A percentile compares a stretch with the other conserved stretches of the same genome.
Evolutionary conservation across 2,888 invertebrate species (phyloP).

Genomic region (Polydrusus tereticollis): DNA sequence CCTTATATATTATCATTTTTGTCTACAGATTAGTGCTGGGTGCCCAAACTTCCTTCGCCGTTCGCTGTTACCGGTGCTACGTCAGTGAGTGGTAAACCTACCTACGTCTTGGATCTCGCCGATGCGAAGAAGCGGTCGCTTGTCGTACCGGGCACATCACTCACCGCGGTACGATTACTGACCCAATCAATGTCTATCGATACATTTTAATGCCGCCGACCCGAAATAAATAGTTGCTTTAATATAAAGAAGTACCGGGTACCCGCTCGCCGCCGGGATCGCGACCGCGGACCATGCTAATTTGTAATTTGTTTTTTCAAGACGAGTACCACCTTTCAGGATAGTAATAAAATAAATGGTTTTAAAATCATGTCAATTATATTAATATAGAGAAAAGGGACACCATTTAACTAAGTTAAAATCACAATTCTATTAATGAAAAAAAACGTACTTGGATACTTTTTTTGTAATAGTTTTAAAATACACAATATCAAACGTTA

Average conservation of each 20-base stretch:
- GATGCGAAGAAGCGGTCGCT: conserved; percentile 45
- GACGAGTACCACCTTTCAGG: conserved; percentile 26
- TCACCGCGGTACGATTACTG: conserved; percentile 56
- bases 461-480: no score
- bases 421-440: no score
- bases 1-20: no score
- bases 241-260: conserved; percentile 40
- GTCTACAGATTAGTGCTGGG: no score
- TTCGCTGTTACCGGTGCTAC: conserved; percentile 36
- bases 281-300: conserved; percentile 34
- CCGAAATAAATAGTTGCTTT: conserved; percentile 50
- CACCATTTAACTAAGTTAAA: no score
- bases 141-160: conserved; percentile 51
- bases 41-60: no score
- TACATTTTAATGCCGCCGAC: conserved; percentile 50
- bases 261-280: conserved; percentile 34
- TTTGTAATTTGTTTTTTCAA: conserved; percentile 39
- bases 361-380: no score
- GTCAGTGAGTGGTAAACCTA: conserved; percentile 47
- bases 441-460: no score
- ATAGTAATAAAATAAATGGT: neutral
- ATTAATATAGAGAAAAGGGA: no score
- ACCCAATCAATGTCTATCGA: conserved; percentile 54
- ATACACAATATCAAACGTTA: no score
- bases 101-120: conserved; percentile 47